These are phyloP conservation scores for Sebastes miniatus DNA, from an alignment of 2,797 vertebrate genomes.

Conservation along the genomic window DNA sequence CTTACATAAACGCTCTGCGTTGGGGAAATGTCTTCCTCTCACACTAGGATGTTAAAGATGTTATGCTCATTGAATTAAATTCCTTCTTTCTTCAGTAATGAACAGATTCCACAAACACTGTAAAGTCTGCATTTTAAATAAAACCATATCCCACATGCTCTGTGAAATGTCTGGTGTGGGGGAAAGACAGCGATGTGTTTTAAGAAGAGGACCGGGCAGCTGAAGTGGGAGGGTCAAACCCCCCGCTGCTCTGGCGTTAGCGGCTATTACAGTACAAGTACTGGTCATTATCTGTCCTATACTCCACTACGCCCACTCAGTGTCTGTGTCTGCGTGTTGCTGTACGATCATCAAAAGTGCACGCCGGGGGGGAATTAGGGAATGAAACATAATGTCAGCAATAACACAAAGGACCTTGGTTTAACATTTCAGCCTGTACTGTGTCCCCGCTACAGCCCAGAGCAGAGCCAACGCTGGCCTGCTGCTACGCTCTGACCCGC, in stretches of 20 bases:
- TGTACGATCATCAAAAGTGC: conserved; percentile 31
- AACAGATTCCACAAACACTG: background rate
- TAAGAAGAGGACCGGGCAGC: background rate
- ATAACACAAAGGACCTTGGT: conserved; percentile 77
- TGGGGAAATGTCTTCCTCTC: background rate
- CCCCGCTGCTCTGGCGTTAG: conserved; percentile 9
- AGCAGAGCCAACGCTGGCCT: conserved; percentile 57
- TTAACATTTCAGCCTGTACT: conserved; percentile 69
- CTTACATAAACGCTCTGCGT: accelerated
- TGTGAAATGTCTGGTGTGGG: background rate
- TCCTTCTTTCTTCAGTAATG: background rate
- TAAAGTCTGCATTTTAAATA: background rate
- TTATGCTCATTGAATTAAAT: background rate
- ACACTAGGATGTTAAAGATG: background rate
- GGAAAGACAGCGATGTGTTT: background rate
- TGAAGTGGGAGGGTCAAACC: conserved; percentile 4
- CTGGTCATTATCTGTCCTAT: conserved; percentile 37
- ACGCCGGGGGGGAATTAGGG: conserved; percentile 23
- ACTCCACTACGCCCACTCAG: conserved; percentile 22
- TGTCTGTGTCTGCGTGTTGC: conserved; percentile 30
- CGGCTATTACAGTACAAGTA: conserved; percentile 15
- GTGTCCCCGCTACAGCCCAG: conserved; percentile 56
- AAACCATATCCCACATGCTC: background rate
- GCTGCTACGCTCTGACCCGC: conserved; percentile 52
- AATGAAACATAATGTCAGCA: conserved; percentile 72